Evolutionary conservation across 2,888 invertebrate species (phyloP).

Genomic region (Pristionchus arcanus): DNA sequence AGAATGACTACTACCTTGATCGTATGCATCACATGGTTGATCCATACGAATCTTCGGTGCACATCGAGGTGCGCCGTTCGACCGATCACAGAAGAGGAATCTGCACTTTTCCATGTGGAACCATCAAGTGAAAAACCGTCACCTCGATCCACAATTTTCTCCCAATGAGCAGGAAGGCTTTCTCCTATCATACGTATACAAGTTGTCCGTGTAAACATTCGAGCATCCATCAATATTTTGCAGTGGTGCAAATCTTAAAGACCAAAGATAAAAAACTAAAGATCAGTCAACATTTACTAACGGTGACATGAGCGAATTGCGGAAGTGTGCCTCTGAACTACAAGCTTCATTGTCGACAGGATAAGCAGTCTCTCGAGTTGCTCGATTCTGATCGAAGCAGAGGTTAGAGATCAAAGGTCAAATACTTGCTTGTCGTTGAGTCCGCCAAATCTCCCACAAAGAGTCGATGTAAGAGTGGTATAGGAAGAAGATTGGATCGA

Average conservation of each 20-base stretch:
- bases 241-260: conserved; percentile 33
- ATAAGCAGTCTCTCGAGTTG: not conserved
- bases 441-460: conserved; percentile 34
- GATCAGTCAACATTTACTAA: not conserved
- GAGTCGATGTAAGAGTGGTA: conserved; percentile 38
- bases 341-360: not conserved
- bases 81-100: conserved; percentile 51
- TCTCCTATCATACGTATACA: conserved; percentile 53
- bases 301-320: conserved; percentile 40
- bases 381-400: not conserved
- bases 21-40: not conserved
- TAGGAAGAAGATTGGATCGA: conserved; percentile 46
- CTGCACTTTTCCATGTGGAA: not conserved
- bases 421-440: not conserved
- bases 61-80: not conserved
- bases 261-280: not conserved
- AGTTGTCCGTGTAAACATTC: conserved; percentile 57
- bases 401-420: not conserved
- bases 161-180: conserved; percentile 46
- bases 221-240: conserved; percentile 55
- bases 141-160: conserved; percentile 46
- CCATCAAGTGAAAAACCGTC: not conserved
- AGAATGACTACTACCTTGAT: not conserved
- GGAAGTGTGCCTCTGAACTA: conserved; percentile 28
- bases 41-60: conserved; percentile 37